These are phyloP conservation scores for Deilephila porcellus DNA, from an alignment of 2,888 invertebrate genomes.

Conservation along the genomic window DNA sequence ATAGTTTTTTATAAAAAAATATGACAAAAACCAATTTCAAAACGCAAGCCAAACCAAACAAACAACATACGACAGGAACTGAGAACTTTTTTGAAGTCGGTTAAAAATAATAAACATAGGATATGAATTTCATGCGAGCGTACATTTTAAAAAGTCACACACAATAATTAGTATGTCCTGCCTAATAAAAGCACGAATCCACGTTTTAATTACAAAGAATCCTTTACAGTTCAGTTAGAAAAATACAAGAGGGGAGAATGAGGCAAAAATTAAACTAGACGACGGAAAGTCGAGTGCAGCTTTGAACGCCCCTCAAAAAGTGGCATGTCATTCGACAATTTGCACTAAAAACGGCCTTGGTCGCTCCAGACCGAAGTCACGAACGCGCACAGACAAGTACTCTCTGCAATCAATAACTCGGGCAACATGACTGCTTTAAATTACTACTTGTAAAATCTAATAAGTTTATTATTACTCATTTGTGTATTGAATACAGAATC, in stretches of 20 bases:
- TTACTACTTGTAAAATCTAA: neutral
- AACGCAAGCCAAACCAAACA: no score
- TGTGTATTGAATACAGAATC: no score
- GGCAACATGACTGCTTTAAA: neutral
- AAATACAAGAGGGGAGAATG: neutral
- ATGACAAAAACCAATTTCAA: no score
- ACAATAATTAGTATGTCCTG: no score
- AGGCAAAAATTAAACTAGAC: conserved; percentile 5
- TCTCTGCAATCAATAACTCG: conserved; percentile 7
- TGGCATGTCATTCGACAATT: conserved; percentile 27
- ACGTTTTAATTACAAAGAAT: neutral
- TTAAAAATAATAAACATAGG: no score
- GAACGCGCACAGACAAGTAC: neutral
- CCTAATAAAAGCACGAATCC: neutral
- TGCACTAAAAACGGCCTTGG: conserved; percentile 11
- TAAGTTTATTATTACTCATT: no score
- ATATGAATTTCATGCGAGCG: no score
- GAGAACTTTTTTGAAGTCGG: no score
- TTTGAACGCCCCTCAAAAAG: neutral
- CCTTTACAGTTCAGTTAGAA: neutral
- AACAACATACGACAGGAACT: no score
- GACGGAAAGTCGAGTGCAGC: neutral
- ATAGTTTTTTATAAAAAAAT: no score
- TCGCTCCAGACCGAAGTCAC: conserved; percentile 21
- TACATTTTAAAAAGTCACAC: no score